Base-by-base conservation (phyloP, 2,888 invertebrate genomes). In the Hylaea fasciaria region DNA sequence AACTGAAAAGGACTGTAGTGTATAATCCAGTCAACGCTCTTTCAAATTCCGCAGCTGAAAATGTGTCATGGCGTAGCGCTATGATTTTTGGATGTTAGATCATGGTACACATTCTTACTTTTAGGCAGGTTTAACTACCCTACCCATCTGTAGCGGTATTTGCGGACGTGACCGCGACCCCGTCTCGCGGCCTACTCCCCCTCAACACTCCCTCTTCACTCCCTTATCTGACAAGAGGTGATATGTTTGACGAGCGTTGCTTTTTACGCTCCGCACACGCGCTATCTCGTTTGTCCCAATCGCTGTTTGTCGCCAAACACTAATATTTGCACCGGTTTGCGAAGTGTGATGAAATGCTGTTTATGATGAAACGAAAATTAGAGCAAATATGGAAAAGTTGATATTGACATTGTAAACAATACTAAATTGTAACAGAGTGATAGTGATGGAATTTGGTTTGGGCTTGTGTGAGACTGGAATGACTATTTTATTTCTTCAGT, bases 281-380 rank as follows among this genome's bases (percentile, higher is more conserved):
- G 16, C 29, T 56, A 61, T 56, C 60, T 17, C 39, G 47, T 56
- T 60, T 46, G 50, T 35, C 12, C 28, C 2, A 35, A 5, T 28
- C 37, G 16, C 13, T 57, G 54, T 60, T 64, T 66, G 59, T 32
- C 2, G 10, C 8, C 51, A 62, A 57, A 66, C 70, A 71, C 73
- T 76, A 65, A 70, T 66, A 65, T 70, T 77, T 70, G 70, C 71
- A 74, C 69, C 64, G 58, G 46, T 54, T 52, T 51, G 46, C 54
- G 50, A 46, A 53, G 43, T 64, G 48, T 59, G 44, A 28, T 32
- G 47, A 41, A 62, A 61, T 61, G n/a, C 10, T 45, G 2, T 14
- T 10, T n/a, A 13, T 29, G 22, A 32, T 14, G 13, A 0, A 11
- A 9, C 3, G 13, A 11, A 29, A 46, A 16, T 47, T 32, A 1